Conservation (phyloP, 2,888 invertebrate genomes). For the Prosopocoilus inquinatus region DNA sequence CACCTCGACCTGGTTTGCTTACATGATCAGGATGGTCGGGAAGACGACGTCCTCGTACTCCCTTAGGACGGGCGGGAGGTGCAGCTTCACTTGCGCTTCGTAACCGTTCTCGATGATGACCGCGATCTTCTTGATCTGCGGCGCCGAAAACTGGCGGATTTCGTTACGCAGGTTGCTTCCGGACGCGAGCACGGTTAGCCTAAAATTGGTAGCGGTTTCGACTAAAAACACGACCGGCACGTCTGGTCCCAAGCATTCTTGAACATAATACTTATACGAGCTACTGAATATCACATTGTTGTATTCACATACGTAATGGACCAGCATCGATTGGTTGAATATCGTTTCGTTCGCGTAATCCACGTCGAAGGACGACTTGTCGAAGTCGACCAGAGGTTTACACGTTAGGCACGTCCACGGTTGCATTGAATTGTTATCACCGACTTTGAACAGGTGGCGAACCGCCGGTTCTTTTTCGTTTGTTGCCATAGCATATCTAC, state of each 20-base stretch:
- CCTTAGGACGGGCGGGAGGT: constrained; percentile 78
- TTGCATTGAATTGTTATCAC: constrained; percentile 49
- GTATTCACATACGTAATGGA: constrained; percentile 52
- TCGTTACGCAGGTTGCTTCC: constrained; percentile 64
- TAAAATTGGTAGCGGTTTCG: constrained; percentile 57
- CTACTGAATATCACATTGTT: constrained; percentile 66
- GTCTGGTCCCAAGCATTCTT: constrained; percentile 81
- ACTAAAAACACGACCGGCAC: constrained; percentile 67
- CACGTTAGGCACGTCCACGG: constrained; percentile 63
- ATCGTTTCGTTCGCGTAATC: constrained; percentile 51
- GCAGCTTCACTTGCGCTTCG: constrained; percentile 73
- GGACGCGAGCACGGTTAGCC: constrained; percentile 66
- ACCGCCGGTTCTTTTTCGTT: constrained; percentile 75
- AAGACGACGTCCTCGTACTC: constrained; percentile 80
- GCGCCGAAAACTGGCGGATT: constrained; percentile 68
- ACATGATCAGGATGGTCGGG: constrained; percentile 82
- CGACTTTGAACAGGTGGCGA: constrained; percentile 77
- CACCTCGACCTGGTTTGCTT: constrained; percentile 49
- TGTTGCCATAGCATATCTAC: constrained; percentile 79
- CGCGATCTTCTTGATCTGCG: constrained; percentile 67
- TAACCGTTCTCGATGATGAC: constrained; percentile 65
- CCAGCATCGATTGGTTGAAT: constrained; percentile 45
- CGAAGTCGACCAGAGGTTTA: constrained; percentile 46
- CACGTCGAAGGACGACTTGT: constrained; percentile 46
- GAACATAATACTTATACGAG: constrained; percentile 55